Evolutionary conservation across 1,140 invertebrate species (phyloP), one percentile per base, ranked within the genome.

Genomic region (Druon quercuslanigerum): DNA sequence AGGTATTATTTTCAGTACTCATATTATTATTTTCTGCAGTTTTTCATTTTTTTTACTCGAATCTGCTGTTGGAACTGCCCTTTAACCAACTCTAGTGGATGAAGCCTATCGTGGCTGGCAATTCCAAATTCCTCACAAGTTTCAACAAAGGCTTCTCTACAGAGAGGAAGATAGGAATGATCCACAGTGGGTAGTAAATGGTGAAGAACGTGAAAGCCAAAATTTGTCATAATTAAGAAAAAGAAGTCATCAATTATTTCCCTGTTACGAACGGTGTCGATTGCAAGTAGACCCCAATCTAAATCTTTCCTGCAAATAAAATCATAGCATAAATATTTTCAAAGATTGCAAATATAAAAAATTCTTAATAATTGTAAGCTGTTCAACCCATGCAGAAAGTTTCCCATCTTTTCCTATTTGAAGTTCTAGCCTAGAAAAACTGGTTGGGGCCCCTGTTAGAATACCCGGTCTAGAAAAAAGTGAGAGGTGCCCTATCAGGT

Each of bases 61-160:
- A 60, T 60, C 14, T 60, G 57, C 25, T 60, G 57, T 14, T 33
- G 57, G 33, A 60, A 60, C 14, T 60, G 57, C 25, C 57, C 57
- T 33, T 33, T 60, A 5, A 60, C 2, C 12, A 60, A 33, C 33
- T 33, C 20, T 3, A 60, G 16, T 60, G 57, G 33, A 60, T 60
- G 25, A 12, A 60, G 14, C 33, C 14, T 60, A 33, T 60, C 57
- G 8, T 25, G 20, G 6, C 57, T 12, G 9, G 25, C 25, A 20
- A 60, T 60, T 0, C 11, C 9, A 17, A 57, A 57, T 57, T 57
- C 54, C 19, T 57, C 1, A 4, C 54, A 57, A 20, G 54, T 33
- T 25, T 60, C 25, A 3, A 4, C 5, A 14, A 33, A 60, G 12
- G 25, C 25, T 25, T 60, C 25, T 13, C 6, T 12, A 20, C 57